phyloP scores from a whole-genome alignment of 2,797 vertebrate species.

The Melanotaenia trifasciata region DNA sequence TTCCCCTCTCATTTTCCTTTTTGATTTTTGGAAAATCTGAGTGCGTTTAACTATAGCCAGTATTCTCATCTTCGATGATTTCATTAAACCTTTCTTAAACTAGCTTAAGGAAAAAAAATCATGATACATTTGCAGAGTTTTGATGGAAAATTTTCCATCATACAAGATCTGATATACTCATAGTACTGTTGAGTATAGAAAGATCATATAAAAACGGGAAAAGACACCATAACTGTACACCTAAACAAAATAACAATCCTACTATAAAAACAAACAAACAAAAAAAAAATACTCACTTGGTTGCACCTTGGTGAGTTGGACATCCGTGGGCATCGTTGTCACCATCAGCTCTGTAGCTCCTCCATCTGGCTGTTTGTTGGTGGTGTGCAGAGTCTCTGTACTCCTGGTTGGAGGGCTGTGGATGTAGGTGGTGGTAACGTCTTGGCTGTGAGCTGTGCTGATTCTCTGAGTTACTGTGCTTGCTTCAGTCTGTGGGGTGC shows the following conservation, averaged over 20 bases:
- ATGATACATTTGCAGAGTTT: not conserved
- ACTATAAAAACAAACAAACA: not conserved
- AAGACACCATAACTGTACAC: no score
- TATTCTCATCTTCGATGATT: not conserved
- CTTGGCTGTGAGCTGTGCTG: constrained; percentile 40
- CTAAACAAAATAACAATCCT: not conserved
- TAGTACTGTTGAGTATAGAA: no score
- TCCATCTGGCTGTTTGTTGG: constrained; percentile 57
- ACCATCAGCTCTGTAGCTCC: constrained; percentile 49
- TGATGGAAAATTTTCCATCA: no score
- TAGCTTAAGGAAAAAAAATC: not conserved
- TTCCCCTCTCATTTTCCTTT: not conserved
- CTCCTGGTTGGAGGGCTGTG: constrained; percentile 63
- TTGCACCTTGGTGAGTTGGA: constrained; percentile 37
- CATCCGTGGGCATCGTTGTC: constrained; percentile 54
- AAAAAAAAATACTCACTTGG: constrained; percentile 74
- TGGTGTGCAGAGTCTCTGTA: constrained; percentile 60
- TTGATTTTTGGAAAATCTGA: not conserved
- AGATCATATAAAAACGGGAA: no score
- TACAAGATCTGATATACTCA: no score
- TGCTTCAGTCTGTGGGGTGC: constrained; percentile 64
- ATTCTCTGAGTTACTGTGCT: constrained; percentile 66
- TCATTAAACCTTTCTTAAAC: not conserved
- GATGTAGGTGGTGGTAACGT: constrained; percentile 62
- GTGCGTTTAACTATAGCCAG: not conserved